These are phyloP conservation scores for Dendropsophus ebraccatus DNA, from an alignment of 2,113 vertebrate genomes.

Conservation along the genomic window DNA sequence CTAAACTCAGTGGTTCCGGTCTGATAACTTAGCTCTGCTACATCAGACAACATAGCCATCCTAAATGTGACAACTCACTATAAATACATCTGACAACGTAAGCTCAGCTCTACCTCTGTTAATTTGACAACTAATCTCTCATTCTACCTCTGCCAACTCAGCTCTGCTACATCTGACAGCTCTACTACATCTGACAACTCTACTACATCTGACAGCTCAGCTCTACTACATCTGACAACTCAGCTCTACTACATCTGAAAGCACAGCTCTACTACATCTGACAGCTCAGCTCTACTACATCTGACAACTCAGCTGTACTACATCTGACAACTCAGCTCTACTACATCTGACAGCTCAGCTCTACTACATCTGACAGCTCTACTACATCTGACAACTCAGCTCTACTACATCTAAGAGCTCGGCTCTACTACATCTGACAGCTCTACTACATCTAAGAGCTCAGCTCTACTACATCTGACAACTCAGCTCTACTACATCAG, in stretches of 20 bases:
- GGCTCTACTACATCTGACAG: not conserved
- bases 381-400: not conserved
- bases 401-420: not conserved
- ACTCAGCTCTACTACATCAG: not conserved
- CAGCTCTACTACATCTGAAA: not conserved
- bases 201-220: not conserved
- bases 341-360: not conserved
- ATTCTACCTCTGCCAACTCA: not conserved
- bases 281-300: not conserved
- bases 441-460: not conserved
- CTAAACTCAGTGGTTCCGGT: too few species aligned
- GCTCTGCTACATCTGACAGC: not conserved
- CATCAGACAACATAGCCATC: not conserved
- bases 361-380: not conserved
- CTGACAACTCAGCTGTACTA: too few species aligned
- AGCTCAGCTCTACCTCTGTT: not conserved
- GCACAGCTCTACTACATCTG: not conserved
- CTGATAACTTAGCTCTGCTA: not conserved
- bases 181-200: not conserved
- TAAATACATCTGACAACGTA: not conserved
- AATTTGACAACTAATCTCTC: not conserved
- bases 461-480: not conserved
- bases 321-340: not conserved
- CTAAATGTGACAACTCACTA: not conserved
- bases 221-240: not conserved